phyloP scores from a whole-genome alignment of 2,113 vertebrate genomes.

The Suncus etruscus region DNA sequence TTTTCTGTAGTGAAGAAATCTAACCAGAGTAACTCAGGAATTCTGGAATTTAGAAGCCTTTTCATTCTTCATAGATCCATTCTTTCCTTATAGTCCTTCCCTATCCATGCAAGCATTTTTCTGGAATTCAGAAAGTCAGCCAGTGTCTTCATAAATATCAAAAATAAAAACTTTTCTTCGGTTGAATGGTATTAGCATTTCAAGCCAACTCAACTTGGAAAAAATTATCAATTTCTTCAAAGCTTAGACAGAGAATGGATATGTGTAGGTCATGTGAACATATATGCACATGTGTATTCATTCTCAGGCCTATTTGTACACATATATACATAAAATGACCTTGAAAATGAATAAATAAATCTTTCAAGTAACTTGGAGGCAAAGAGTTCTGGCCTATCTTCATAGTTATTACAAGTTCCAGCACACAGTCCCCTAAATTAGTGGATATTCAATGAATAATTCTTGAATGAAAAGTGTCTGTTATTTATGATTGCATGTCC shows the following conservation, averaged over 20 bases:
- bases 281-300: neutral
- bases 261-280: too few species aligned
- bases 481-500: neutral
- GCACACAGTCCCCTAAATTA: neutral
- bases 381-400: neutral
- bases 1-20: neutral
- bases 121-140: neutral
- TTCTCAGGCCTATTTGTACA: neutral
- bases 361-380: neutral
- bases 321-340: neutral
- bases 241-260: neutral
- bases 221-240: neutral
- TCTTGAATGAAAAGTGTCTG: neutral
- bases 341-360: conserved; percentile 4
- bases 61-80: neutral
- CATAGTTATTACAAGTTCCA: neutral
- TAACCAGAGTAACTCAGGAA: neutral
- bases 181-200: neutral
- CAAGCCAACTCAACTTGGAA: neutral
- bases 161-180: neutral
- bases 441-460: neutral
- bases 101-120: neutral
- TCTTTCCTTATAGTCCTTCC: neutral
- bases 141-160: neutral
- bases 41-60: neutral